These are phyloP conservation scores for Lutjanus erythropterus DNA, from an alignment of 2,113 vertebrate genomes.

Conservation along the genomic window DNA sequence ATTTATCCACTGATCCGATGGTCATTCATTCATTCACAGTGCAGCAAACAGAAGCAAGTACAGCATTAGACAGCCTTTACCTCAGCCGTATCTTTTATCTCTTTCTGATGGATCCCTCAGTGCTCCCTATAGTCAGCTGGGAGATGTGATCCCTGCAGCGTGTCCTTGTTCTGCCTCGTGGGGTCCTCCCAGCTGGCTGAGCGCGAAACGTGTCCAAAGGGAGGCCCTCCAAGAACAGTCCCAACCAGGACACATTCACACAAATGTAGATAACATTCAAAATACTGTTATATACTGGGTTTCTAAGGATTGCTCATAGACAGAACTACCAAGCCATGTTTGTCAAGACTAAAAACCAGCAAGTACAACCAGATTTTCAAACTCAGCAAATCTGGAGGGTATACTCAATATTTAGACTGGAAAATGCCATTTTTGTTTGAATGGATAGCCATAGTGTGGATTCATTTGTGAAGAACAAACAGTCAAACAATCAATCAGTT, in stretches of 20 bases:
- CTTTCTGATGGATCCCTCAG: background rate
- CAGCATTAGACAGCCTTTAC: background rate
- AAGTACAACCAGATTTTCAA: background rate
- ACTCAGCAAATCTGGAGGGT: background rate
- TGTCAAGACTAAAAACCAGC: too few species aligned
- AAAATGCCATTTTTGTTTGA: background rate
- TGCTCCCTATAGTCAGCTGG: constrained; percentile 55
- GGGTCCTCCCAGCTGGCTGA: constrained; percentile 14
- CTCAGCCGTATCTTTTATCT: background rate
- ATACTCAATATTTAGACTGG: background rate
- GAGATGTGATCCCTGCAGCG: constrained; percentile 58
- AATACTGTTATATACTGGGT: background rate
- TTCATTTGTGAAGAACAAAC: background rate
- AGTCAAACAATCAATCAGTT: background rate
- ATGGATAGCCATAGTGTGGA: background rate
- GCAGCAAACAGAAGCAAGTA: constrained; percentile 1
- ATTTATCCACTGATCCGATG: background rate
- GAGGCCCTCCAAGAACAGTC: background rate
- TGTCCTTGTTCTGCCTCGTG: constrained; percentile 31
- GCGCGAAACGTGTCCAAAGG: constrained; percentile 14
- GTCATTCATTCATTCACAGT: background rate
- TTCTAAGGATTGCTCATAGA: background rate
- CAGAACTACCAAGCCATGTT: background rate
- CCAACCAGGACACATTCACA: background rate
- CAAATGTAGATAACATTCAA: too few species aligned